Conservation (phyloP, 1,140 invertebrate genomes). For the Drosophila grimshawi region DNA sequence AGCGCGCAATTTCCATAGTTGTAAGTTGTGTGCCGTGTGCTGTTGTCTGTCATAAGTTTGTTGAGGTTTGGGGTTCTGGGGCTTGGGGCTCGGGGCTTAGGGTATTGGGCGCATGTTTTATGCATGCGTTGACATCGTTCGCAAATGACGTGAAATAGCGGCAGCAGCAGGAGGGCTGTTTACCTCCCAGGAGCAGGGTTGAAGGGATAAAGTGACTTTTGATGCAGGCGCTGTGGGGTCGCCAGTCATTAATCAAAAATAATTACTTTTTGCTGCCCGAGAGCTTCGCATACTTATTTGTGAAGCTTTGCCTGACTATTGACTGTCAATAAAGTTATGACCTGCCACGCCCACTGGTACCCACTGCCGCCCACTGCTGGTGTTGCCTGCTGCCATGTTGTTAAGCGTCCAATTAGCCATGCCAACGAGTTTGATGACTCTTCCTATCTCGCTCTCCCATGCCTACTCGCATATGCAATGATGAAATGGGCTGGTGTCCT, state of each 20-base stretch:
- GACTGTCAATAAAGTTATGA: constrained; percentile 31
- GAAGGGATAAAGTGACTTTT: neutral
- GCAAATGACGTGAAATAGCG: constrained; percentile 68
- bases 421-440: constrained; percentile 14
- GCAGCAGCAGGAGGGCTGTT: neutral
- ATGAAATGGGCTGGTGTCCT: constrained; percentile 24
- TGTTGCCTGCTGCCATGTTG: constrained; percentile 11
- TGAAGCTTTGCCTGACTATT: constrained; percentile 17
- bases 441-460: neutral
- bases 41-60: constrained; percentile 54
- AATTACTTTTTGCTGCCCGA: constrained; percentile 66
- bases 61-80: neutral
- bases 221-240: constrained; percentile 37
- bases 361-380: too few species aligned
- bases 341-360: neutral
- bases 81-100: neutral
- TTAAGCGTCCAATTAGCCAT: constrained; percentile 47
- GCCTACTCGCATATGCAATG: constrained; percentile 14
- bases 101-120: constrained; percentile 64
- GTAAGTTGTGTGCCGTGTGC: constrained; percentile 54
- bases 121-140: constrained; percentile 81
- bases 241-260: constrained; percentile 78
- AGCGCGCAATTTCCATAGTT: constrained; percentile 78
- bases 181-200: neutral
- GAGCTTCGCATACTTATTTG: constrained; percentile 56